These are phyloP conservation scores for Clinocottus analis DNA, from an alignment of 2,113 vertebrate species.

Conservation along the genomic window DNA sequence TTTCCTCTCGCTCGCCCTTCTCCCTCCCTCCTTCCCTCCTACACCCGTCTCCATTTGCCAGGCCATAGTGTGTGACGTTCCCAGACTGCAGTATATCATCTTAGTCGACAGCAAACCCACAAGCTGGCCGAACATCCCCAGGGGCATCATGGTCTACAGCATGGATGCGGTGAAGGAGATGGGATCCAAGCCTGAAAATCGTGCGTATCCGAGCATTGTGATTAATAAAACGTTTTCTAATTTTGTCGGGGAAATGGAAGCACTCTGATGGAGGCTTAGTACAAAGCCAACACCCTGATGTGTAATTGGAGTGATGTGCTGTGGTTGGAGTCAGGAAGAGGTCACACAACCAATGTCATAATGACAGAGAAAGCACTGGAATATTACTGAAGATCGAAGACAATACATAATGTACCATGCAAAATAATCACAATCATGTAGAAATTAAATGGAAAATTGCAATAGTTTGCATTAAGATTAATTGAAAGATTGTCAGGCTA, in stretches of 20 bases:
- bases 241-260: slow-evolving; percentile 53
- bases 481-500: not conserved
- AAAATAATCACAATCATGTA: not conserved
- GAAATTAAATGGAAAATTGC: not conserved
- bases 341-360: not conserved
- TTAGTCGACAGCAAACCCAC: slow-evolving; percentile 91
- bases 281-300: slow-evolving; percentile 45
- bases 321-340: slow-evolving; percentile 7
- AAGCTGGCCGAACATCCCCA: slow-evolving; percentile 88
- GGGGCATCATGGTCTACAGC: slow-evolving; percentile 90
- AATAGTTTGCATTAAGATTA: not conserved
- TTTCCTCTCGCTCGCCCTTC: not conserved
- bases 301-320: slow-evolving; percentile 56
- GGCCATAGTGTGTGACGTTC: slow-evolving; percentile 92
- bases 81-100: slow-evolving; percentile 91
- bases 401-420: not conserved
- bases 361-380: not conserved
- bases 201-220: slow-evolving; percentile 76
- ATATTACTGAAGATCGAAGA: not conserved
- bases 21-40: slow-evolving; percentile 3
- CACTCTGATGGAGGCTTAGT: slow-evolving; percentile 47
- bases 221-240: slow-evolving; percentile 72
- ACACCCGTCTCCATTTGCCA: slow-evolving; percentile 57
- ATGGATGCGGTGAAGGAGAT: slow-evolving; percentile 93
- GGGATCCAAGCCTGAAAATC: slow-evolving; percentile 84